These are phyloP conservation scores for Cosmopolites sordidus DNA, from an alignment of 2,888 invertebrate genomes.

Conservation along the genomic window DNA sequence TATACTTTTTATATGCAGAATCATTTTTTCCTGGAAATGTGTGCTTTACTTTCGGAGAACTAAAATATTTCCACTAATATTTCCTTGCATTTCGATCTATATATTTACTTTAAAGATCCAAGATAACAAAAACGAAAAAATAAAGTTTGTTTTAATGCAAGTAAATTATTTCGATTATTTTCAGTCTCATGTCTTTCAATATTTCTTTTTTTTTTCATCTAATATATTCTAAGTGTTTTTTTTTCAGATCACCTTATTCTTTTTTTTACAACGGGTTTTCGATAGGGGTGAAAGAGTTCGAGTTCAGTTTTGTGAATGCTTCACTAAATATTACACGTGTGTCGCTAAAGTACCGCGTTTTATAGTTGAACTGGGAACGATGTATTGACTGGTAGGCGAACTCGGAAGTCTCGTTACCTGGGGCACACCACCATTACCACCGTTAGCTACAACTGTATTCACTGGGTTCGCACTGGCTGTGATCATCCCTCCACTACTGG, in stretches of 20 bases:
- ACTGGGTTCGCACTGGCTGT: constrained; percentile 44
- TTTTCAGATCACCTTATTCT: no score
- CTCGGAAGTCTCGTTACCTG: constrained; percentile 53
- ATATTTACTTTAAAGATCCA: no score
- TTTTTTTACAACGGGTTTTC: no score
- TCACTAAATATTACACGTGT: constrained; percentile 55
- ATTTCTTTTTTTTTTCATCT: constrained; percentile 13
- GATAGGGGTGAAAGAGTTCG: no score
- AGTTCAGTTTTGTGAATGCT: background rate
- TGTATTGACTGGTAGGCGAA: constrained; percentile 53
- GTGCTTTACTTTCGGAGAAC: no score
- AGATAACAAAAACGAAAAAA: constrained; percentile 3
- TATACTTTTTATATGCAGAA: no score
- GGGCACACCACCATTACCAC: constrained; percentile 50
- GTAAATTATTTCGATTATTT: constrained; percentile 12
- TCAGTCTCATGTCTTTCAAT: constrained; percentile 15
- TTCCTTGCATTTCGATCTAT: no score
- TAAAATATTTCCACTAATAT: no score
- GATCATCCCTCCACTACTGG: constrained; percentile 41
- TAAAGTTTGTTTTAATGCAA: constrained; percentile 1
- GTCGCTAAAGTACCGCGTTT: constrained; percentile 63
- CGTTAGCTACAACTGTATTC: constrained; percentile 51
- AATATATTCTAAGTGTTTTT: constrained; percentile 1
- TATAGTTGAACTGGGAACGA: constrained; percentile 56
- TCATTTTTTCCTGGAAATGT: no score